Base-by-base conservation (phyloP, 2,797 vertebrate genomes). In the Poecilia velifera region DNA sequence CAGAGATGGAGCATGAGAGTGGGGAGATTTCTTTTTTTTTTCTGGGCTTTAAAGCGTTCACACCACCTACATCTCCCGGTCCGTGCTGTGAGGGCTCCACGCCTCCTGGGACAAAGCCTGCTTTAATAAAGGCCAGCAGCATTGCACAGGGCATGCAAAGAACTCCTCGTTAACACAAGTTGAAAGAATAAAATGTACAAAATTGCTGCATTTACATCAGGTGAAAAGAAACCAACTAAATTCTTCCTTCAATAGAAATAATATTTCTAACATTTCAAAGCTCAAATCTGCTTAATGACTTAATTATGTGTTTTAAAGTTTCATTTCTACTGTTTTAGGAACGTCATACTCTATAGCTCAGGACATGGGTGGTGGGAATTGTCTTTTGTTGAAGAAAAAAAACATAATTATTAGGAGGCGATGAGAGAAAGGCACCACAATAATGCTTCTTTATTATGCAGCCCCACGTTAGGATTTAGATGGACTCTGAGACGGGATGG, bases 41-140 rank as follows among this genome's bases (percentile, higher is more conserved):
- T 72, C 83, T 55, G 82, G 88, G 78, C 81, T 90, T 82, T 82
- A 77, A 43, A 89, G 80, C 84, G 68, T 74, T 88, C 77, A 81
- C 77, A 76, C 81, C 83, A 80, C 85, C 87, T 86, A 88, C 86
- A 81, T 87, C 77, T 78, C 53, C 83, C 70, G 36, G 80, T 80
- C 80, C 6, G 16, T 71, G 80, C 78, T 79, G 31, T 86, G 77
- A 87, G 84, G 89, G 80, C 80, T 46, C 16, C 4, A 14, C 80
- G 76, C 84, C 90, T 86, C 85, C 31, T 46, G 86, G 85, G 90
- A 92, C 90, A 93, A 92, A 90, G 90, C 74, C 76, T 41, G 76
- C 88, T 84, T 93, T 93, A 88, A 93, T 90, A 81, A 91, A 86
- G 82, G 22, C 76, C 82, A 72, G 77, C 72, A 41, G 76, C 68